phyloP scores from a whole-genome alignment of 2,888 invertebrate species.

The Thera obeliscata region DNA sequence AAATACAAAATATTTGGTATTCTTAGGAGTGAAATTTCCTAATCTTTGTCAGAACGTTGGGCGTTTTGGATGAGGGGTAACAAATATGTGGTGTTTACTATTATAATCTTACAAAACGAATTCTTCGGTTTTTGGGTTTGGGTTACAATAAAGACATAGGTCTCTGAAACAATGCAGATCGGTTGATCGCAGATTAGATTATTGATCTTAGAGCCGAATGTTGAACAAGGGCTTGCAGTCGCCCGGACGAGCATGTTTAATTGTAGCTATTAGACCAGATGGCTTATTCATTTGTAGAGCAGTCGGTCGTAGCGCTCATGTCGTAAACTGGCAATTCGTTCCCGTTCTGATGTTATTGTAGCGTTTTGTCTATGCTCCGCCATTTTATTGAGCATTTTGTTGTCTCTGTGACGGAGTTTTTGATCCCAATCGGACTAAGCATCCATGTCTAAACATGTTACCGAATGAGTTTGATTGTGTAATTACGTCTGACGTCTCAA shows the following conservation, averaged over 20 bases:
- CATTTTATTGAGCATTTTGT: constrained; percentile 81
- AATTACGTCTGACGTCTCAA: constrained; percentile 19
- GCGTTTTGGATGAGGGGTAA: too few relatives aligned
- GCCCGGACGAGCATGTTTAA: constrained; percentile 79
- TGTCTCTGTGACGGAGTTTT: constrained; percentile 70
- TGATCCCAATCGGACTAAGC: constrained; percentile 62
- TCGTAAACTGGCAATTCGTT: constrained; percentile 84
- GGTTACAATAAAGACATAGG: neutral
- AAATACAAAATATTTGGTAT: too few relatives aligned
- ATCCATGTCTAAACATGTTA: constrained; percentile 48
- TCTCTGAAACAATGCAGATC: constrained; percentile 37
- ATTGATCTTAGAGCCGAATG: constrained; percentile 68
- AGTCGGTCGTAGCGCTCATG: constrained; percentile 81
- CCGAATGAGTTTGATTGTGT: constrained; percentile 21
- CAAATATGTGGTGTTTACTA: too few relatives aligned
- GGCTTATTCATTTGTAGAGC: constrained; percentile 85
- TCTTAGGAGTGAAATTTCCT: too few relatives aligned
- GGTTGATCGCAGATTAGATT: constrained; percentile 47
- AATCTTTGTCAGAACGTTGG: too few relatives aligned
- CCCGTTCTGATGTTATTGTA: constrained; percentile 84
- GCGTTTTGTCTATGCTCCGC: constrained; percentile 83
- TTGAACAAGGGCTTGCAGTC: constrained; percentile 60
- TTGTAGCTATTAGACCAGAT: constrained; percentile 84
- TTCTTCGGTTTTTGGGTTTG: neutral
- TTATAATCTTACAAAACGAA: too few relatives aligned